These are phyloP conservation scores for Tyto alba DNA, from an alignment of 2,113 vertebrate genomes.

Conservation along the genomic window DNA sequence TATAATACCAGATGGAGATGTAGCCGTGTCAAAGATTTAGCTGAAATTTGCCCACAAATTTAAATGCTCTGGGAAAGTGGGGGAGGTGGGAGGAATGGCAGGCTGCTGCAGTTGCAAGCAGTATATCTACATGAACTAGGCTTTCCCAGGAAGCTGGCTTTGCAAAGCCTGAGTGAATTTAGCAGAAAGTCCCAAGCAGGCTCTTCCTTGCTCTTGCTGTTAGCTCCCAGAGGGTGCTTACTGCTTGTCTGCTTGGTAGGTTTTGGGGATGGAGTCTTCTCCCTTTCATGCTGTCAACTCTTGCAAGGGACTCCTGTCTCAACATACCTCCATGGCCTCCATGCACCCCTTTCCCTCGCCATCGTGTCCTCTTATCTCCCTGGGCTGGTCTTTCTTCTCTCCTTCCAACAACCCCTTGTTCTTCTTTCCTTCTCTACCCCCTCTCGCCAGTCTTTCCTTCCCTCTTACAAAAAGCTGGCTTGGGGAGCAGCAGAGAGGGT, in stretches of 20 bases:
- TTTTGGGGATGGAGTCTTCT: neutral
- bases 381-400: neutral
- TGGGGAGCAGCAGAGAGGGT: neutral
- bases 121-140: rapidly evolving
- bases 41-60: neutral
- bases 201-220: neutral
- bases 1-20: neutral
- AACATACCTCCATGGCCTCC: neutral
- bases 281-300: neutral
- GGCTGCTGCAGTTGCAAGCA: neutral
- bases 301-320: neutral
- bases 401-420: neutral
- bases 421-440: neutral
- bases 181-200: neutral
- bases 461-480: neutral
- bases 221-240: neutral
- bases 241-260: neutral
- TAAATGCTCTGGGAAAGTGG: neutral
- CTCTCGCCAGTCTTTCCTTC: neutral
- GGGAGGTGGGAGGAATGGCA: neutral
- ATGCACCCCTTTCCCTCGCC: neutral
- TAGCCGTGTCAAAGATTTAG: neutral
- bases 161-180: neutral
- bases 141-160: neutral
- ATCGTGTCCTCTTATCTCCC: neutral